Conservation (phyloP, 2,888 invertebrate genomes). For the Sclerodermus sp. region DNA sequence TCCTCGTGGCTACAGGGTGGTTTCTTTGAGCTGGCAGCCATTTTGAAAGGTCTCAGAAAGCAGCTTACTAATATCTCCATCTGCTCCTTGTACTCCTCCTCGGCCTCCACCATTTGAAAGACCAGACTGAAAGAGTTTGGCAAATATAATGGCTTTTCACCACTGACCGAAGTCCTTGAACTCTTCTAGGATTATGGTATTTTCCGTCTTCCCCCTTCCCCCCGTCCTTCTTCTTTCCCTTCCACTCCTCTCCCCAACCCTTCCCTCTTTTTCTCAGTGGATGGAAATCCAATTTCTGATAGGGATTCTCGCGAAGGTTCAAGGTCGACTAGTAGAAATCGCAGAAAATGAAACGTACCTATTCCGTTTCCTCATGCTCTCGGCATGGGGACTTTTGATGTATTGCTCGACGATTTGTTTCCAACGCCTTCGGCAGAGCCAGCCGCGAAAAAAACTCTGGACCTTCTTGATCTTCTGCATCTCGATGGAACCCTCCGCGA, state of each 20-base stretch:
- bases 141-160: too few species aligned
- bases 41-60: constrained; percentile 86
- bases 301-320: too few species aligned
- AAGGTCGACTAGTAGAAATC: too few species aligned
- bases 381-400: constrained; percentile 91
- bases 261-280: too few species aligned
- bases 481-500: constrained; percentile 69
- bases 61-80: constrained; percentile 83
- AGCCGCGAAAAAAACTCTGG: constrained; percentile 91
- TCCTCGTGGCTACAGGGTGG: constrained; percentile 92
- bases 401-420: constrained; percentile 94
- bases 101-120: constrained; percentile 90
- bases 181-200: too few species aligned
- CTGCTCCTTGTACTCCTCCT: constrained; percentile 91
- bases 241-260: too few species aligned
- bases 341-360: constrained; percentile 67
- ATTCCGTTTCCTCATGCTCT: constrained; percentile 90
- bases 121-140: too few species aligned
- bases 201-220: too few species aligned
- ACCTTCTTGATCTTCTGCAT: constrained; percentile 85
- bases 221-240: too few species aligned
- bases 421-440: constrained; percentile 89
- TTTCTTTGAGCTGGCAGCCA: constrained; percentile 92
- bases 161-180: too few species aligned
- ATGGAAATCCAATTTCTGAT: too few species aligned